These are phyloP conservation scores for Channa argus DNA, from an alignment of 2,113 vertebrate genomes.

Conservation along the genomic window DNA sequence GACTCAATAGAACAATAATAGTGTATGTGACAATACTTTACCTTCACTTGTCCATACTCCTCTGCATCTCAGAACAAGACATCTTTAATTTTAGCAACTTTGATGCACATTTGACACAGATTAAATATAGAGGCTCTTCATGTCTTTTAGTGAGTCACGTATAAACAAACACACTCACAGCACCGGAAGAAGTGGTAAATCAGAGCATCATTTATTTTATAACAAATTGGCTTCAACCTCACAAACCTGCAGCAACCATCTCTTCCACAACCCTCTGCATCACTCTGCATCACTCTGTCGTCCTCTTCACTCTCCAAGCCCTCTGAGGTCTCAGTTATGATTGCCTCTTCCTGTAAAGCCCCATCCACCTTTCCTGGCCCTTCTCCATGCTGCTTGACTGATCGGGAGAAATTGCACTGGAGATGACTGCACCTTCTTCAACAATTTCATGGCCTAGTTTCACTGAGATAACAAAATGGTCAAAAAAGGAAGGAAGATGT, in stretches of 20 bases:
- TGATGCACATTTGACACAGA: slow-evolving; percentile 55
- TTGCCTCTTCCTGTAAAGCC: slow-evolving; percentile 54
- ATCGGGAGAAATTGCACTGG: slow-evolving; percentile 55
- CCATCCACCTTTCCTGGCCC: slow-evolving; percentile 49
- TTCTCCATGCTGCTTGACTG: slow-evolving; percentile 55
- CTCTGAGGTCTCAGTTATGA: slow-evolving; percentile 52
- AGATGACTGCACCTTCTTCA: slow-evolving; percentile 39
- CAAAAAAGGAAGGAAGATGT: slow-evolving; percentile 21
- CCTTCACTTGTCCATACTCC: slow-evolving; percentile 4
- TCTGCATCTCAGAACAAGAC: slow-evolving; percentile 23
- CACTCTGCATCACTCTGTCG: slow-evolving; percentile 1
- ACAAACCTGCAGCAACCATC: not conserved
- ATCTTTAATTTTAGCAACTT: slow-evolving; percentile 60
- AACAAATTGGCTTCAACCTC: slow-evolving; percentile 9
- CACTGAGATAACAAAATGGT: slow-evolving; percentile 33
- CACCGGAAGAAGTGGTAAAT: slow-evolving; percentile 28
- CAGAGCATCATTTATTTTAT: slow-evolving; percentile 8
- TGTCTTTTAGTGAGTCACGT: slow-evolving; percentile 22
- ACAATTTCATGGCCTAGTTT: slow-evolving; percentile 65
- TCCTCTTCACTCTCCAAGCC: slow-evolving; percentile 22
- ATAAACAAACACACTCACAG: not conserved
- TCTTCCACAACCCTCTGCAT: slow-evolving; percentile 20
- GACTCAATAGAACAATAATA: slow-evolving; percentile 41
- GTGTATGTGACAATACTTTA: not conserved
- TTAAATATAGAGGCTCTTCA: slow-evolving; percentile 63